Conservation (phyloP, 2,888 invertebrate species). For the Palloptera scutellata region DNA sequence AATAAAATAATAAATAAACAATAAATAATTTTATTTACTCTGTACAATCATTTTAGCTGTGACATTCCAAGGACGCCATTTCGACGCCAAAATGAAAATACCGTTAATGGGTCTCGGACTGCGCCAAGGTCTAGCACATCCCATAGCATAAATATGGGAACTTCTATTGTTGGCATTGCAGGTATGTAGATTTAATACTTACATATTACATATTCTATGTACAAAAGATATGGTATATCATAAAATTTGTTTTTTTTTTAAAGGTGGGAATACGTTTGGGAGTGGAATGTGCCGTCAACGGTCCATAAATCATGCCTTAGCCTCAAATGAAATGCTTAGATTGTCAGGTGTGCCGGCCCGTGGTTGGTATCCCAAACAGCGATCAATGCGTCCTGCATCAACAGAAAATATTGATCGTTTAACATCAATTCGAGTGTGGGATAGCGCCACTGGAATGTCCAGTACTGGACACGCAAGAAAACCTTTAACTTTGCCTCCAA, state of each 20-base stretch:
- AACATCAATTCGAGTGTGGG: slow-evolving; percentile 67
- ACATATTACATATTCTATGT: no score
- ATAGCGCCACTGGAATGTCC: slow-evolving; percentile 61
- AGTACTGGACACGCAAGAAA: slow-evolving; percentile 72
- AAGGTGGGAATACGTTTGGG: slow-evolving; percentile 42
- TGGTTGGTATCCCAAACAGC: slow-evolving; percentile 84
- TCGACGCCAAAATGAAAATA: slow-evolving; percentile 67
- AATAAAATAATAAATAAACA: no score
- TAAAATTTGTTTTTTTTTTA: not conserved
- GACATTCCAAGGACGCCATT: slow-evolving; percentile 86
- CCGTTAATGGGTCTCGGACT: slow-evolving; percentile 65
- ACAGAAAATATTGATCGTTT: slow-evolving; percentile 86
- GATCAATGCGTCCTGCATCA: slow-evolving; percentile 78
- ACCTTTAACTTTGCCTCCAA: slow-evolving; percentile 86
- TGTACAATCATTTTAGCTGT: slow-evolving; percentile 67
- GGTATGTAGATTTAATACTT: slow-evolving; percentile 38
- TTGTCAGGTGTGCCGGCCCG: slow-evolving; percentile 82
- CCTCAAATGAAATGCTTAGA: slow-evolving; percentile 81
- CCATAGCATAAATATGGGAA: slow-evolving; percentile 62
- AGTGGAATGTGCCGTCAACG: slow-evolving; percentile 65
- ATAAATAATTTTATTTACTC: no score
- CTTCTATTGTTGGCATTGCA: slow-evolving; percentile 62
- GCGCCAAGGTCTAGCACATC: slow-evolving; percentile 69
- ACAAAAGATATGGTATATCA: slow-evolving; percentile 12
- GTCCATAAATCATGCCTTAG: slow-evolving; percentile 68